Evolutionary conservation across 2,797 vertebrate genomes (phyloP).

Genomic region (Chelon auratus): DNA sequence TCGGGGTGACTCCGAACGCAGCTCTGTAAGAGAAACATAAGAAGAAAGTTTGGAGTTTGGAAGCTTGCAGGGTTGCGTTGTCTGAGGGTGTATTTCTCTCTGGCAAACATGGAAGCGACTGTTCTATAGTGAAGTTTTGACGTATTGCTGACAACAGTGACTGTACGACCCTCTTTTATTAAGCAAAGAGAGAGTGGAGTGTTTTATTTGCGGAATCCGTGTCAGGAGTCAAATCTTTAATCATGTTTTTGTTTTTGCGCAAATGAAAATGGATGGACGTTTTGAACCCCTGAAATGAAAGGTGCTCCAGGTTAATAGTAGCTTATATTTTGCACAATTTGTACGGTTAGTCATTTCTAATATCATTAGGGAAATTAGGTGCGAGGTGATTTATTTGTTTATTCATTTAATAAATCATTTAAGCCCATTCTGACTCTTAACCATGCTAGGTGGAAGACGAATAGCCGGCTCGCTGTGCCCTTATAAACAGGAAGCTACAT

Average conservation of each 20-base stretch:
- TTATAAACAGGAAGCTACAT: constrained; percentile 85
- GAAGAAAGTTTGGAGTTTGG: constrained; percentile 62
- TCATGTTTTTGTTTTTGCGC: constrained; percentile 85
- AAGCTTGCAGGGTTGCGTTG: constrained; percentile 44
- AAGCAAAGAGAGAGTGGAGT: constrained; percentile 66
- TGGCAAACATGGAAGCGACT: constrained; percentile 51
- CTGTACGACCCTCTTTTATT: constrained; percentile 72
- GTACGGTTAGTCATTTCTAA: constrained; percentile 87
- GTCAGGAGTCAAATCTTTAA: constrained; percentile 85
- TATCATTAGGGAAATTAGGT: constrained; percentile 89
- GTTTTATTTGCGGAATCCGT: constrained; percentile 83
- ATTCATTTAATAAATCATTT: constrained; percentile 89
- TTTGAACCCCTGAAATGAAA: constrained; percentile 82
- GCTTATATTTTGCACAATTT: constrained; percentile 85
- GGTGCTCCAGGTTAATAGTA: constrained; percentile 85
- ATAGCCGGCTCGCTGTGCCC: constrained; percentile 80
- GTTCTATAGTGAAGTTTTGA: constrained; percentile 55
- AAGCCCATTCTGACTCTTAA: constrained; percentile 85
- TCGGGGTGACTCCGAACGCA: constrained; percentile 71
- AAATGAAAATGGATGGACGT: constrained; percentile 85
- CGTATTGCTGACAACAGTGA: constrained; percentile 62
- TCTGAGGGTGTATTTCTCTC: constrained; percentile 60
- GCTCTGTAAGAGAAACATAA: constrained; percentile 30
- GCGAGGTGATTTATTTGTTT: constrained; percentile 87
- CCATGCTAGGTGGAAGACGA: constrained; percentile 77